Evolutionary conservation across 2,797 vertebrate species (phyloP).

Genomic region (Petrocephalus sullivani): DNA sequence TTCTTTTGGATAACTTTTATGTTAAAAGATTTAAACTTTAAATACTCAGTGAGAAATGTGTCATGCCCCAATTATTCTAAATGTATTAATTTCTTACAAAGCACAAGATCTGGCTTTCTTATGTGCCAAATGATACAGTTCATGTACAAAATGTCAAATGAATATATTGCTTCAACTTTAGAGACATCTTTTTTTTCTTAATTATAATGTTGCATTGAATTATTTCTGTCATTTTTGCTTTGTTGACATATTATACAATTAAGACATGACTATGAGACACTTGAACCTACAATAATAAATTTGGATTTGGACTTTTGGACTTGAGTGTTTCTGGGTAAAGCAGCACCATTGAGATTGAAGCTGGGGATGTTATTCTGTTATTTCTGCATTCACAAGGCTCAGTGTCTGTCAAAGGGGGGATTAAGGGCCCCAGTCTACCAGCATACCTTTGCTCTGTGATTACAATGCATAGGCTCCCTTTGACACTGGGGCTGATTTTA

Average conservation of each 20-base stretch:
- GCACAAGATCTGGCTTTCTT: not conserved
- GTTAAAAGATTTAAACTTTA: not conserved
- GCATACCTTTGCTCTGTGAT: slow-evolving; percentile 16
- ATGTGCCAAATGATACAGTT: not conserved
- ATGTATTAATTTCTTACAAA: not conserved
- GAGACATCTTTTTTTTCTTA: not conserved
- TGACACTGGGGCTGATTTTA: slow-evolving; percentile 29
- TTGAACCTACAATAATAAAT: not conserved
- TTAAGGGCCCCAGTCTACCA: not conserved
- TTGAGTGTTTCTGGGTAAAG: not conserved
- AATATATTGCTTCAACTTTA: not conserved
- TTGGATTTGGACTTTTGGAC: not conserved
- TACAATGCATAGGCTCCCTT: slow-evolving; percentile 22
- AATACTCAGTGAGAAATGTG: not conserved
- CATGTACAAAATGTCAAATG: not conserved
- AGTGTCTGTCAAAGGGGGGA: not conserved
- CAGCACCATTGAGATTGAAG: not conserved
- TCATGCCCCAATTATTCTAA: not conserved
- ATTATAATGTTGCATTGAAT: not conserved
- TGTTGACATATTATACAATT: not conserved
- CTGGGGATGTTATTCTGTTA: not conserved
- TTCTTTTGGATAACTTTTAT: not conserved
- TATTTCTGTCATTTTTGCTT: slow-evolving; percentile 9
- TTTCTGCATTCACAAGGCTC: not conserved
- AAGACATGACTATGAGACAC: not conserved